phyloP scores from a whole-genome alignment of 1,140 invertebrate genomes.

The Potamilus streckersoni region DNA sequence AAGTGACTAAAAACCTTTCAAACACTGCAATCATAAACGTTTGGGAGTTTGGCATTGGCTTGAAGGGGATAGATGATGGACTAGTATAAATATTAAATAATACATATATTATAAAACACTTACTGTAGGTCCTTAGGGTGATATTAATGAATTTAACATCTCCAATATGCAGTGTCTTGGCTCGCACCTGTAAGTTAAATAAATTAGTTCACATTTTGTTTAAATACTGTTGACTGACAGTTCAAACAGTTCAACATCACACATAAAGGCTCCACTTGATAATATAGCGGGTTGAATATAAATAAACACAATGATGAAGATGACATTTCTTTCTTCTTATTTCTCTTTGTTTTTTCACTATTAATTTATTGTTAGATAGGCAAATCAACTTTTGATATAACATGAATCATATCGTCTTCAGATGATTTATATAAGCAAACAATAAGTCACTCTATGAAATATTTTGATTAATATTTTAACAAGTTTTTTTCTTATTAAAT shows the following conservation, averaged over 20 bases:
- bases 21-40: too few relatives aligned
- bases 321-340: not conserved
- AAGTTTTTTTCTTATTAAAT: not conserved
- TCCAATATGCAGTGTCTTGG: constrained; percentile 37
- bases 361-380: not conserved
- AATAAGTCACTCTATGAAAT: too few relatives aligned
- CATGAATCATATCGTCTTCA: too few relatives aligned
- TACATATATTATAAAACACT: constrained; percentile 12
- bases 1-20: too few relatives aligned
- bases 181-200: constrained; percentile 36
- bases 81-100: not conserved
- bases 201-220: constrained; percentile 1
- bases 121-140: constrained; percentile 39
- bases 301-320: constrained; percentile 2
- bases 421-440: too few relatives aligned
- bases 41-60: too few relatives aligned
- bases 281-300: not conserved
- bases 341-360: not conserved
- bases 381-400: too few relatives aligned
- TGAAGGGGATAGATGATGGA: too few relatives aligned
- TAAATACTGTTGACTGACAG: not conserved
- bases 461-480: too few relatives aligned
- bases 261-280: not conserved
- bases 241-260: not conserved
- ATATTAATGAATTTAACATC: constrained; percentile 4